Evolutionary conservation across 1,140 invertebrate species (phyloP), one percentile per base, ranked within the genome.

Genomic region (Pantala flavescens): DNA sequence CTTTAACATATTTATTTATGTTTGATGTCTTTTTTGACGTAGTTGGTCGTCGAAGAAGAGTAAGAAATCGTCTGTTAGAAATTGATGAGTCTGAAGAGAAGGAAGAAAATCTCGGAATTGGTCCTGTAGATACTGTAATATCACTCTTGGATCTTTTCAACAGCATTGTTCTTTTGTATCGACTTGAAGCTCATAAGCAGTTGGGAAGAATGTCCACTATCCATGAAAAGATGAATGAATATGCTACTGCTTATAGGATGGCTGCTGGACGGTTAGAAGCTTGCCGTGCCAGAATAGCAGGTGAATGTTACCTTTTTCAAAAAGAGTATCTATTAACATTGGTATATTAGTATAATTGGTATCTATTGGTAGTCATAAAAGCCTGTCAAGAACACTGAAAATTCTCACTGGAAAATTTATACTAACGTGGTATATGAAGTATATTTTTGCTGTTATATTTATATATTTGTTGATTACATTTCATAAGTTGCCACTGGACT

Each of bases 121-220:
- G 85, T 0, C 74, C 82, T 23, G 80, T 84, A 5, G 84, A 87
- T 76, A 76, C 83, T 16, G 80, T 78, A 9, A 75, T 79, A 0
- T 86, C 86, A 0, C 79, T 88, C 11, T 77, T 87, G 10, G 87
- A 90, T 77, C 79, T 93, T 1, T 78, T 92, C 0, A 90, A 93
- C 80, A 87, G 88, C 23, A 83, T 90, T 0, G 84, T 92, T 16
- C 81, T 91, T 0, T 83, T 92, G 73, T 92, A 91, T 77, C 87
- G 90, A 74, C 85, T 86, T 71, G 84, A 86, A 28, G 90, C 89
- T 14, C 88, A 90, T 78, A 90, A 90, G 78, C 89, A 92, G 78
- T 83, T 92, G 11, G 87, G 86, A 23, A 92, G 90, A 84, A 89
- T 91, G 70, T 82, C 81, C 0, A 79, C 73, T 21, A 73, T 74